These are phyloP conservation scores for Silvanus unidentatus DNA, from an alignment of 2,888 invertebrate species.

Conservation along the genomic window DNA sequence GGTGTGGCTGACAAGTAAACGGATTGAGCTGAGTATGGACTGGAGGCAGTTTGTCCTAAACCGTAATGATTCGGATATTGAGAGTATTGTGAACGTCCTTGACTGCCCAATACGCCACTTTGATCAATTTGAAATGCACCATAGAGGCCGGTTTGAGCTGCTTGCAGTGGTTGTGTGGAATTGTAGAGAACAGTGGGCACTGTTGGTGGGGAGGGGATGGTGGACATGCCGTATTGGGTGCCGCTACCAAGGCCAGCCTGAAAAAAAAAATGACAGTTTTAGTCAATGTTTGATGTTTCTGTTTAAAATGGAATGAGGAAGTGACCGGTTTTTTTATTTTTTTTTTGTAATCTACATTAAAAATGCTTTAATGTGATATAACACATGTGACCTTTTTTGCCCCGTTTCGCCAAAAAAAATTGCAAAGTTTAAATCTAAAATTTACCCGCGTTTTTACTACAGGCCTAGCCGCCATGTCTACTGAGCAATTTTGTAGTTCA, in stretches of 20 bases:
- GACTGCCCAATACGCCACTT: constrained; percentile 51
- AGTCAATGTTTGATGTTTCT: background rate
- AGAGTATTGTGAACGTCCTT: constrained; percentile 73
- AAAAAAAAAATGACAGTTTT: constrained; percentile 15
- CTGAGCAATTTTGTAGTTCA: no score
- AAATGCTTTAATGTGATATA: no score
- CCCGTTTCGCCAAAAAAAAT: background rate
- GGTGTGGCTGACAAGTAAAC: constrained; percentile 57
- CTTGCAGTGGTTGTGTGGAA: constrained; percentile 67
- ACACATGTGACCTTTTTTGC: background rate
- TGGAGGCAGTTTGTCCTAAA: constrained; percentile 57
- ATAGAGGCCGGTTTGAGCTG: constrained; percentile 68
- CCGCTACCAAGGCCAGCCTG: constrained; percentile 44
- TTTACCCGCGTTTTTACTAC: no score
- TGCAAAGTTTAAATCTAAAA: background rate
- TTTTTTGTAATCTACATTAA: no score
- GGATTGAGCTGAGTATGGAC: constrained; percentile 52
- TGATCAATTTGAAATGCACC: constrained; percentile 71
- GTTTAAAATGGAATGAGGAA: no score
- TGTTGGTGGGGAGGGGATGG: constrained; percentile 81
- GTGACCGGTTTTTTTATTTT: no score
- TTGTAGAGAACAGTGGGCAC: constrained; percentile 77
- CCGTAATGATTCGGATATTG: constrained; percentile 60
- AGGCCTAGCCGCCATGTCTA: no score
- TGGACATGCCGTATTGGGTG: constrained; percentile 72